Conservation (phyloP, 2,888 invertebrate genomes). For the Zaprionus bogoriensis region DNA sequence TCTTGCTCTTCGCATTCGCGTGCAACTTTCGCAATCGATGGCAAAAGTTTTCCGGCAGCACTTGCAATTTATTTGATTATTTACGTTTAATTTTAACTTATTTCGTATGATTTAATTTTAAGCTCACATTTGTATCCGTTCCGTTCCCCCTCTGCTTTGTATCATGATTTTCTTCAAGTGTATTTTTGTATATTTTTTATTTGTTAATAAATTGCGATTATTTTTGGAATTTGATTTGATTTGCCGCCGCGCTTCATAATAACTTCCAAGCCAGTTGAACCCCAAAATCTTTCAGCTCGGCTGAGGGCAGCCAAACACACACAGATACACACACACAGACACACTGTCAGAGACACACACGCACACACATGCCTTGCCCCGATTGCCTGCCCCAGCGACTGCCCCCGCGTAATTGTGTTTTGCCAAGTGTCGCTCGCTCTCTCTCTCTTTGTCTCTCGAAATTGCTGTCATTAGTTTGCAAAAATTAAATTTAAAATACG, state of each 20-base stretch:
- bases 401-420: conserved; percentile 27
- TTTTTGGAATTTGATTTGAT: conserved; percentile 12
- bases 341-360: background rate
- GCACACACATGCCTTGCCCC: conserved; percentile 1
- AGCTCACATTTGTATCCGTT: conserved; percentile 16
- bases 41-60: conserved; percentile 41
- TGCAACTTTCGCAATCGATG: conserved; percentile 22
- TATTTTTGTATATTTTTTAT: conserved; percentile 7
- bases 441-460: conserved; percentile 47
- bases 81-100: conserved; percentile 15
- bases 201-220: conserved; percentile 49
- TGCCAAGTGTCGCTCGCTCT: no score
- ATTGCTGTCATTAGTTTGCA: conserved; percentile 74
- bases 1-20: conserved; percentile 11
- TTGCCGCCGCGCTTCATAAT: conserved; percentile 61
- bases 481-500: conserved; percentile 77
- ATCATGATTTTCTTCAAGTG: no score
- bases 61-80: conserved; percentile 49
- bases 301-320: conserved; percentile 3
- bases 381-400: conserved; percentile 8
- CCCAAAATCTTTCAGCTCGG: conserved; percentile 48
- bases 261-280: conserved; percentile 70
- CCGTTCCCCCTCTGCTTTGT: no score
- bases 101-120: conserved; percentile 26
- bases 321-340: conserved; percentile 8